Evolutionary conservation across 2,888 invertebrate species (phyloP).

Genomic region (Venusia cambrica): DNA sequence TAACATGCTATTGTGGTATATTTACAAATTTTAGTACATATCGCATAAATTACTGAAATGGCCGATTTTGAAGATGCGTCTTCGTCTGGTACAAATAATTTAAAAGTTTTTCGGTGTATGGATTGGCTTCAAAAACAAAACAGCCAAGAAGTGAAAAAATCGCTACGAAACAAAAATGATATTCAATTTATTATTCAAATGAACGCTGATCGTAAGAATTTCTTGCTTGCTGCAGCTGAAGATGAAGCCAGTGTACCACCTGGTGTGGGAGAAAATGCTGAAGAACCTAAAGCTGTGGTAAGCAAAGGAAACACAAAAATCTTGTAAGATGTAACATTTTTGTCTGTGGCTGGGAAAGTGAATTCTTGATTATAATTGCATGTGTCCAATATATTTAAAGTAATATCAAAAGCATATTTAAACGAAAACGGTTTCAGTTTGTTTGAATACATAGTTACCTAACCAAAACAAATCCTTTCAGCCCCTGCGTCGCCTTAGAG

Average conservation of each 20-base stretch:
- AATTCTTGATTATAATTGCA: too few relatives aligned
- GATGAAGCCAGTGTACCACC: conserved; percentile 62
- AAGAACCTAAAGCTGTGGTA: conserved; percentile 59
- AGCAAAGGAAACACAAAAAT: conserved; percentile 18
- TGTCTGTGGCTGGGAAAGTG: too few relatives aligned
- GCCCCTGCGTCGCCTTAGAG: conserved; percentile 50
- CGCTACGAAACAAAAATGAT: conserved; percentile 62
- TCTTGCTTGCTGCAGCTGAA: conserved; percentile 56
- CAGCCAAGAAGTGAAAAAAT: conserved; percentile 51
- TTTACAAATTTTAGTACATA: conserved; percentile 12
- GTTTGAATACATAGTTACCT: too few relatives aligned
- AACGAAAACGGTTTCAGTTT: too few relatives aligned
- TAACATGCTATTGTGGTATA: too few relatives aligned
- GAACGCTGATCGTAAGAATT: conserved; percentile 61
- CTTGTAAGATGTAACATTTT: too few relatives aligned
- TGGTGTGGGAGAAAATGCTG: conserved; percentile 51
- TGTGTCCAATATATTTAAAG: too few relatives aligned
- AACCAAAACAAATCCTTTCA: too few relatives aligned
- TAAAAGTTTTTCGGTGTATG: conserved; percentile 50
- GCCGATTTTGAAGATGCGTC: conserved; percentile 10
- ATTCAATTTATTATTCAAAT: conserved; percentile 67
- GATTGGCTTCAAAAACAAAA: conserved; percentile 71
- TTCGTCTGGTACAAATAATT: conserved; percentile 26
- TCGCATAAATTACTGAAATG: conserved; percentile 11
- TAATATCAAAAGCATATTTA: too few relatives aligned